phyloP scores from a whole-genome alignment of 2,888 invertebrate species.

The Odontocolon sp. region DNA sequence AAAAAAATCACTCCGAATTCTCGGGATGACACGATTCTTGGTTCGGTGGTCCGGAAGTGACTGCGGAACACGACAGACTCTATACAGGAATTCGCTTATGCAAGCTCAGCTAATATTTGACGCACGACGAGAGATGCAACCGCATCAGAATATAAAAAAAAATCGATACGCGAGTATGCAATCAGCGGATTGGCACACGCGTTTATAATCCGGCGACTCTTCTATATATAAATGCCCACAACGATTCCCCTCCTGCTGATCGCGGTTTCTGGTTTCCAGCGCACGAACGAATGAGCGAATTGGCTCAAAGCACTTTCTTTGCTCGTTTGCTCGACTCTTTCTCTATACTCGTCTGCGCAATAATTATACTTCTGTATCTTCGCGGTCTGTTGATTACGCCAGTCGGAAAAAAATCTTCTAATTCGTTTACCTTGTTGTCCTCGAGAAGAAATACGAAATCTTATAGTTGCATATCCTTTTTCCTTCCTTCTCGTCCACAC shows the following conservation, averaged over 20 bases:
- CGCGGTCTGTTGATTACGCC: conserved; percentile 72
- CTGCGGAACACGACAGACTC: neutral
- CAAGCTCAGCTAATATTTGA: conserved; percentile 26
- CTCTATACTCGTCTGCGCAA: conserved; percentile 59
- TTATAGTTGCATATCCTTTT: neutral
- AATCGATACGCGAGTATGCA: conserved; percentile 30
- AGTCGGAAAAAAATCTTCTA: conserved; percentile 16
- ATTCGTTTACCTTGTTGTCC: conserved; percentile 16
- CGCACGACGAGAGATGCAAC: conserved; percentile 23
- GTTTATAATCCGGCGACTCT: too few relatives aligned
- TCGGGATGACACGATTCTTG: conserved; percentile 24
- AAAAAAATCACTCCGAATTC: conserved; percentile 13
- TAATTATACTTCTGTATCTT: conserved; percentile 78
- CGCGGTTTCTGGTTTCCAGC: conserved; percentile 67
- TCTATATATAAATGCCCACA: too few relatives aligned
- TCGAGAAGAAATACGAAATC: neutral
- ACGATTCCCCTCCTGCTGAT: conserved; percentile 30
- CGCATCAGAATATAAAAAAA: conserved; percentile 26
- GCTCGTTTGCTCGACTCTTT: conserved; percentile 39
- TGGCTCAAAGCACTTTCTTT: conserved; percentile 64
- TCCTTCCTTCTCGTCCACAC: too few relatives aligned
- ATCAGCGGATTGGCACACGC: conserved; percentile 33
- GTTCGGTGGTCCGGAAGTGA: conserved; percentile 65
- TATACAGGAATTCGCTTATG: conserved; percentile 69
- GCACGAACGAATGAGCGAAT: conserved; percentile 37